Evolutionary conservation across 2,888 invertebrate genomes (phyloP), one percentile per base, ranked within the genome.

Genomic region (Drosophila multiciliata): DNA sequence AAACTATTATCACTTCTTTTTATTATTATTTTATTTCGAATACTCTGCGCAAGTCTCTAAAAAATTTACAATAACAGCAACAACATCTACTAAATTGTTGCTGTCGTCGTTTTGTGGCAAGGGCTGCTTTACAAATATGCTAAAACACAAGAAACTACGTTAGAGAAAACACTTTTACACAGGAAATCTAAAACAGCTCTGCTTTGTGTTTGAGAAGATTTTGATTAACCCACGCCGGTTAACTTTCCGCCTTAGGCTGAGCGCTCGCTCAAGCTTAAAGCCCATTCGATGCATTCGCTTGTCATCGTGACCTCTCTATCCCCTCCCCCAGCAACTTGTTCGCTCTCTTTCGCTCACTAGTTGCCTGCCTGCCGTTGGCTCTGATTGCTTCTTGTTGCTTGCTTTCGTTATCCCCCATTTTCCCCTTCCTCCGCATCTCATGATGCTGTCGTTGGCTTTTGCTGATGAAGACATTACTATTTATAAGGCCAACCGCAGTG

Each of bases 401-500:
- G 17, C 59, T 36, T 53, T 26, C 12, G 23, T 50, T 23, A 45
- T 61, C 36, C 38, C 36, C 23, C n/a, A 48, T n/a, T 29, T 8
- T 8, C 17, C 35, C 35, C 33, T 26, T 26, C 42, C 53, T n/a
- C 66, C 54, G 62, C 54, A 55, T 71, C 62, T 71, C 62, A 26
- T 71, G 66, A 36, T 60, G 74, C 73, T 70, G 70, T 58, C 59
- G 73, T 68, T 65, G 52, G 49, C 63, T 74, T 57, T 72, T 74
- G 78, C 75, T 82, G 82, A 73, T 78, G 78, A 87, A 85, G 80
- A 78, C 80, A 87, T 76, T 82, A 76, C 73, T 82, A 78, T 83
- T 83, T 83, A 83, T 83, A 81, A 79, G 76, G 84, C 82, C 78
- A 82, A 82, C 78, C 84, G 71, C 77, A 81, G 74, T 70, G 78